Evolutionary conservation across 2,888 invertebrate species (phyloP).

Genomic region (Synanthedon andrenaeformis): DNA sequence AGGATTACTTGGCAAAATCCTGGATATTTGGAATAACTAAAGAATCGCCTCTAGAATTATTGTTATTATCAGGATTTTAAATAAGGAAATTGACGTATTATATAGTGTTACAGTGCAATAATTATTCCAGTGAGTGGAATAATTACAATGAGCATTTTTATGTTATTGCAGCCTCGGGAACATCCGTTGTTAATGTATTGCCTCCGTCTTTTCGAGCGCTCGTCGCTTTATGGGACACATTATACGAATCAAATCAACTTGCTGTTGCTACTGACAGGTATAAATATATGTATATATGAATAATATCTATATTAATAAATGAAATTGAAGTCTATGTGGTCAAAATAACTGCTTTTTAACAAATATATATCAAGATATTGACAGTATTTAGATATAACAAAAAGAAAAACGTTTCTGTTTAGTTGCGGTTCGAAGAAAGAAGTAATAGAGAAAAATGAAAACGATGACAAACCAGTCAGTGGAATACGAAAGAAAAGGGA

Average conservation of each 20-base stretch:
- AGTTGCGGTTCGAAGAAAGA: constrained; percentile 30
- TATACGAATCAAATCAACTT: constrained; percentile 68
- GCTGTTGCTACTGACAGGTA: constrained; percentile 49
- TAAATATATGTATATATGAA: neutral
- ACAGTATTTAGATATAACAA: too few relatives aligned
- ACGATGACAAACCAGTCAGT: constrained; percentile 23
- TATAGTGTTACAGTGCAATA: too few relatives aligned
- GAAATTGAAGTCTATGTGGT: too few relatives aligned
- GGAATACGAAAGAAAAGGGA: constrained; percentile 36
- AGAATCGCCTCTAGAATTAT: too few relatives aligned
- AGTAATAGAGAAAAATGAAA: constrained; percentile 31
- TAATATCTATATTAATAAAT: too few relatives aligned
- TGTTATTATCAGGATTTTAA: too few relatives aligned
- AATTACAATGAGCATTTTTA: neutral
- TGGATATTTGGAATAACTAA: too few relatives aligned
- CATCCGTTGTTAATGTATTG: constrained; percentile 77
- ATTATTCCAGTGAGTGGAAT: too few relatives aligned
- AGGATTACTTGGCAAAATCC: neutral
- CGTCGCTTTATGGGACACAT: constrained; percentile 91
- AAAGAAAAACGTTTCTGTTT: neutral
- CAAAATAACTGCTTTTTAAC: too few relatives aligned
- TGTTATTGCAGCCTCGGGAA: constrained; percentile 7
- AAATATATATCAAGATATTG: too few relatives aligned
- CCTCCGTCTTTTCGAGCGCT: constrained; percentile 90
- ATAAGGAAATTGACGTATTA: too few relatives aligned